Evolutionary conservation across 2,888 invertebrate species (phyloP).

Genomic region (Cataglyphis albicans): DNA sequence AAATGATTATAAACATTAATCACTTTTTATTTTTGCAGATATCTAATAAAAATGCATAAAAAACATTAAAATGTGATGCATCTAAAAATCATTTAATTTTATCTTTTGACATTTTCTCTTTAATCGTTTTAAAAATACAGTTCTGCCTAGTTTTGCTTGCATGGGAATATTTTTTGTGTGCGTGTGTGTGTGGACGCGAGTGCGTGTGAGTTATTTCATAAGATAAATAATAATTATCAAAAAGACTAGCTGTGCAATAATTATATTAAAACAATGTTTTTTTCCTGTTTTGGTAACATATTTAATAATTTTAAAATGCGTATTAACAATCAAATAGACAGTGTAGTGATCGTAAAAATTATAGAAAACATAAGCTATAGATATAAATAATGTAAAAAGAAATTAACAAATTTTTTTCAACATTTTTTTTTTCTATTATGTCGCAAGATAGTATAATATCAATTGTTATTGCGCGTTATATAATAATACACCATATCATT

Average conservation of each 20-base stretch:
- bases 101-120: too few relatives aligned
- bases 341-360: slow-evolving; percentile 28
- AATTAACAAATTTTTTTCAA: background rate
- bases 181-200: background rate
- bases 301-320: slow-evolving; percentile 61
- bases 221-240: slow-evolving; percentile 32
- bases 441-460: background rate
- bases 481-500: background rate
- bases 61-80: too few relatives aligned
- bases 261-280: slow-evolving; percentile 56
- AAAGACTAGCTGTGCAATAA: slow-evolving; percentile 58
- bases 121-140: too few relatives aligned
- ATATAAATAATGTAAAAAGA: background rate
- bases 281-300: slow-evolving; percentile 37
- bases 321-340: slow-evolving; percentile 67
- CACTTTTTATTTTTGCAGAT: too few relatives aligned
- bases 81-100: too few relatives aligned
- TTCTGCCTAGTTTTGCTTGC: too few relatives aligned
- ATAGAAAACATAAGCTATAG: slow-evolving; percentile 2
- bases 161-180: background rate
- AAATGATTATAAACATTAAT: too few relatives aligned
- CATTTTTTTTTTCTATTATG: background rate
- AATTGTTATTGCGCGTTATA: background rate
- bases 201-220: background rate
- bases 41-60: too few relatives aligned